Conservation (phyloP, 2,888 invertebrate genomes). For the Apamea sordens region DNA sequence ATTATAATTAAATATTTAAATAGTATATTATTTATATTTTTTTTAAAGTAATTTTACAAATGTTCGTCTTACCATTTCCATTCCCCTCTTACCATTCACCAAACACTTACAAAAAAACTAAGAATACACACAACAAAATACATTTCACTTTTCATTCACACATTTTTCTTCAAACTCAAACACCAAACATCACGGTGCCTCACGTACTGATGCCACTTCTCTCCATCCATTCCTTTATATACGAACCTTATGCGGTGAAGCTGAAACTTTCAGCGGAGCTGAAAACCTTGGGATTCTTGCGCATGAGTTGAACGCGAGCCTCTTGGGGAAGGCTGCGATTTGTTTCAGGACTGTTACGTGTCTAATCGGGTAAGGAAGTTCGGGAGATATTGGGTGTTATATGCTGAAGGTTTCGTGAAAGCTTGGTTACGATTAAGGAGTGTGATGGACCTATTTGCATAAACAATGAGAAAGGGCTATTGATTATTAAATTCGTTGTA, state of each 20-base stretch:
- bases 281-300: slow-evolving; percentile 73
- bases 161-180: slow-evolving; percentile 18
- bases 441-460: not conserved
- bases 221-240: slow-evolving; percentile 72
- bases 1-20: too few species aligned
- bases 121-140: slow-evolving; percentile 5
- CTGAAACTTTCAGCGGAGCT: slow-evolving; percentile 78
- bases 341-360: slow-evolving; percentile 37
- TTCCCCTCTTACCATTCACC: not conserved
- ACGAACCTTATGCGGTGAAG: slow-evolving; percentile 73
- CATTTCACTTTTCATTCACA: slow-evolving; percentile 3
- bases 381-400: not conserved
- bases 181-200: slow-evolving; percentile 64
- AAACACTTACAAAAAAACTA: not conserved
- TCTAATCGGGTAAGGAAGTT: slow-evolving; percentile 36
- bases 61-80: not conserved
- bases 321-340: slow-evolving; percentile 31
- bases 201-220: slow-evolving; percentile 70
- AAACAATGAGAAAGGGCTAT: not conserved
- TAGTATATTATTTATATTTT: too few species aligned
- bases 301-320: slow-evolving; percentile 70
- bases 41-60: not conserved
- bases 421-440: not conserved
- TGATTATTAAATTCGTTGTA: not conserved
- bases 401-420: not conserved